These are phyloP conservation scores for Rhinatrema bivittatum DNA, from an alignment of 2,797 vertebrate species.

Conservation along the genomic window DNA sequence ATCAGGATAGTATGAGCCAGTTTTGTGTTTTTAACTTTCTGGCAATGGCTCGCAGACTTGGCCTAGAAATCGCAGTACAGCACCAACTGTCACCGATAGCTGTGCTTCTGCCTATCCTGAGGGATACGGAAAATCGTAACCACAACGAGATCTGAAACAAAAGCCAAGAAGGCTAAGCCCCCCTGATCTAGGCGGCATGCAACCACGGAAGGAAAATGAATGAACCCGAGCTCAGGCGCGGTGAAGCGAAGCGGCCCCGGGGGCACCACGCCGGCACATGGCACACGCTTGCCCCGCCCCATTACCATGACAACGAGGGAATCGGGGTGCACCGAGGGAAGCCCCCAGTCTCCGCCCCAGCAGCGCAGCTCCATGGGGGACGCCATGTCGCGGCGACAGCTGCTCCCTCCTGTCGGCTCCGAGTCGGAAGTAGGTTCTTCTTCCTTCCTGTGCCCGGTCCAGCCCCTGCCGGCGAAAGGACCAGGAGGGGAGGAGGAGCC, in stretches of 20 bases:
- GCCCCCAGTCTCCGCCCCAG: constrained; percentile 89
- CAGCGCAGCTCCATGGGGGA: constrained; percentile 85
- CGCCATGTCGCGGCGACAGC: constrained; percentile 57
- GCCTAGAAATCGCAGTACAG: too few species aligned
- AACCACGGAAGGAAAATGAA: background rate
- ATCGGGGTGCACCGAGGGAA: constrained; percentile 87
- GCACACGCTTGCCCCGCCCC: background rate
- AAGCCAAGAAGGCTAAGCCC: too few species aligned
- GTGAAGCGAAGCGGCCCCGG: background rate
- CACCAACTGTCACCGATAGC: too few species aligned
- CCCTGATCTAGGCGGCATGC: background rate
- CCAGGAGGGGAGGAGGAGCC: background rate
- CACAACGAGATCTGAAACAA: too few species aligned
- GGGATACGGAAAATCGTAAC: too few species aligned
- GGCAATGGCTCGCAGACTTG: too few species aligned
- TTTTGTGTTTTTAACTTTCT: too few species aligned
- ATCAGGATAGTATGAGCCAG: too few species aligned
- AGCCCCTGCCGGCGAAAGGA: background rate
- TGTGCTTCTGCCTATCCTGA: too few species aligned
- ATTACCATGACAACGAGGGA: constrained; percentile 85
- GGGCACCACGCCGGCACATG: background rate
- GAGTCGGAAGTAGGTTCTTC: constrained; percentile 22
- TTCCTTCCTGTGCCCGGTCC: background rate
- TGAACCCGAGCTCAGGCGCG: background rate
- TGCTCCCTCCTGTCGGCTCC: too few species aligned